Conservation (phyloP, 2,797 vertebrate species). For the Gallinago solitaria region DNA sequence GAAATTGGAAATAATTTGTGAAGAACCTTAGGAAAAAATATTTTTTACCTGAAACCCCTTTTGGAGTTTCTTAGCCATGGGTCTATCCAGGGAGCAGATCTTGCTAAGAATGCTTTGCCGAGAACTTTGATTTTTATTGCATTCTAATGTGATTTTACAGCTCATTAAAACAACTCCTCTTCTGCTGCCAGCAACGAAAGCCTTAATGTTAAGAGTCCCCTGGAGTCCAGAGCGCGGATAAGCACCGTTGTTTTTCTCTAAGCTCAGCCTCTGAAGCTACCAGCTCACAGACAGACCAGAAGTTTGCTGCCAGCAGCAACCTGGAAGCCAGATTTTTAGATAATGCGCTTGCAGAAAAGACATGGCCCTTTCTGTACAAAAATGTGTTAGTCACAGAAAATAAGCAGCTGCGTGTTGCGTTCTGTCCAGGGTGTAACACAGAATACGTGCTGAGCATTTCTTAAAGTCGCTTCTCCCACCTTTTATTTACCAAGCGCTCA, state of each 20-base stretch:
- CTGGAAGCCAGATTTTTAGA: constrained; percentile 2
- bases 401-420: background rate
- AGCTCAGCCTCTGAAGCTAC: constrained; percentile 2
- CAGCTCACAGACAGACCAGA: background rate
- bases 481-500: background rate
- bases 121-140: constrained; percentile 20
- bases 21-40: background rate
- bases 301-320: constrained; percentile 1
- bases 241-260: background rate
- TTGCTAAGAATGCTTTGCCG: background rate
- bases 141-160: constrained; percentile 41
- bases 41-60: background rate
- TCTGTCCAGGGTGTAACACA: background rate
- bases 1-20: background rate
- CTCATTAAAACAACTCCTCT: constrained; percentile 35
- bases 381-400: background rate
- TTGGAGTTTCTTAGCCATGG: background rate
- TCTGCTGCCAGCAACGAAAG: constrained; percentile 18
- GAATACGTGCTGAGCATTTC: background rate
- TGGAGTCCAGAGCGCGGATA: background rate
- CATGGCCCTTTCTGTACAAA: background rate
- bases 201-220: constrained; percentile 32
- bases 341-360: background rate
- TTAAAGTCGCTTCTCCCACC: background rate
- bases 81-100: background rate